Evolutionary conservation across 2,888 invertebrate genomes (phyloP), one percentile per base, ranked within the genome.

Genomic region (Drosophila mettleri): DNA sequence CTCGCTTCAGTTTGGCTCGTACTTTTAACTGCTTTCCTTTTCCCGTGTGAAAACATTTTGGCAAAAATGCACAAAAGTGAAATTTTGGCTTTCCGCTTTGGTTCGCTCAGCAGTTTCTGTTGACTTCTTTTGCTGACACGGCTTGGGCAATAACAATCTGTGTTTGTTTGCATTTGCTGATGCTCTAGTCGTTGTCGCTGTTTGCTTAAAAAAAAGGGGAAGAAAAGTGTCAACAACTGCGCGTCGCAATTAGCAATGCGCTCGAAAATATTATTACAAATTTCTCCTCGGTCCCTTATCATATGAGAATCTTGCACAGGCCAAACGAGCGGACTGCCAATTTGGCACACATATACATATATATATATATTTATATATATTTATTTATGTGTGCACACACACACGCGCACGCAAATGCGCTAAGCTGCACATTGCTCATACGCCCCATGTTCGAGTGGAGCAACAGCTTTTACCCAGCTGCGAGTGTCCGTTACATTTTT

Each of bases 171-270:
- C 36, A 20, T 20, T 16, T 41, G 20, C n/a, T 33, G 48, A 8
- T 14, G 48, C 18, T 33, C 14, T 14, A 22, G 14, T 18, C 51
- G 39, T 18, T 59, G 18, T 20, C 39, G 34, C 39, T 54, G 49
- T 36, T 34, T 46, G 38, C 39, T 48, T 59, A 53, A 51, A 46
- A 76, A 79, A 65, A 67, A 68, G 65, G 76, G 55, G 51, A 46
- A 76, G 75, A 65, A 67, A 68, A 67, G 76, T 70, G 80, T 76
- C 81, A 77, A 71, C 78, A 86, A 74, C 76, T 60, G 63, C 48
- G 69, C 64, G 63, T 59, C 52, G 67, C 81, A 81, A 84, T 86
- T 81, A 84, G 69, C 54, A 68, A 62, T 64, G 58, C 75, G 51
- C 67, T 62, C 59, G 41, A 43, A 75, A 69, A 43, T 59, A 53